Conservation (phyloP, 2,888 invertebrate species). For the Morpho achilles region DNA sequence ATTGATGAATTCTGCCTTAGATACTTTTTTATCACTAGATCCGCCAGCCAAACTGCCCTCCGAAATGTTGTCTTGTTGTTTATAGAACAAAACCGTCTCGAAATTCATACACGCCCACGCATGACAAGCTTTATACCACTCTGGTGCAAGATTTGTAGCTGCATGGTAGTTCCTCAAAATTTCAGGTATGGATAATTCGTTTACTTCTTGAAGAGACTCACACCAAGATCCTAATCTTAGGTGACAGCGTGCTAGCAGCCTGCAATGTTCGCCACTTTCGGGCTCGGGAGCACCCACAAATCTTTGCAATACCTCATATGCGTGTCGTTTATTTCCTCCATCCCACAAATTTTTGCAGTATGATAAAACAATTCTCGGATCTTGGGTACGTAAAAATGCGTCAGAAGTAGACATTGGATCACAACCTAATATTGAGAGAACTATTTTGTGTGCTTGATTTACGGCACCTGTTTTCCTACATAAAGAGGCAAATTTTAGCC, state of each 20-base stretch:
- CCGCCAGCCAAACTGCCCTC: conserved; percentile 67
- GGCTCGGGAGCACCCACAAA: conserved; percentile 82
- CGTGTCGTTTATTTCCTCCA: conserved; percentile 86
- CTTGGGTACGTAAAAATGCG: conserved; percentile 84
- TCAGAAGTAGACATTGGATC: conserved; percentile 88
- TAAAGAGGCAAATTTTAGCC: conserved; percentile 98
- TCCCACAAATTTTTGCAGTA: conserved; percentile 98
- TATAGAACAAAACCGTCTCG: conserved; percentile 88
- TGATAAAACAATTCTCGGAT: conserved; percentile 94
- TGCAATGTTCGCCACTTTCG: conserved; percentile 76
- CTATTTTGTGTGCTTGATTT: conserved; percentile 94
- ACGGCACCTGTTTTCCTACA: conserved; percentile 95
- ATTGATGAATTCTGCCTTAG: conserved; percentile 63
- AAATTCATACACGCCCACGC: conserved; percentile 99
- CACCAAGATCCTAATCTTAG: conserved; percentile 97
- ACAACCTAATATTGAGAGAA: conserved; percentile 87
- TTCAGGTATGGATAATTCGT: conserved; percentile 87
- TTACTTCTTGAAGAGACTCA: conserved; percentile 91
- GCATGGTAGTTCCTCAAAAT: conserved; percentile 87
- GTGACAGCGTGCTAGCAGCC: conserved; percentile 89
- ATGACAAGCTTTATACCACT: conserved; percentile 99
- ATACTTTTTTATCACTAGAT: conserved; percentile 66
- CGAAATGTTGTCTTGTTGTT: conserved; percentile 70
- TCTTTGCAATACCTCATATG: conserved; percentile 87
- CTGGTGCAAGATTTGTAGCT: conserved; percentile 90